phyloP scores from a whole-genome alignment of 2,797 vertebrate species.

The Rhinella marina region DNA sequence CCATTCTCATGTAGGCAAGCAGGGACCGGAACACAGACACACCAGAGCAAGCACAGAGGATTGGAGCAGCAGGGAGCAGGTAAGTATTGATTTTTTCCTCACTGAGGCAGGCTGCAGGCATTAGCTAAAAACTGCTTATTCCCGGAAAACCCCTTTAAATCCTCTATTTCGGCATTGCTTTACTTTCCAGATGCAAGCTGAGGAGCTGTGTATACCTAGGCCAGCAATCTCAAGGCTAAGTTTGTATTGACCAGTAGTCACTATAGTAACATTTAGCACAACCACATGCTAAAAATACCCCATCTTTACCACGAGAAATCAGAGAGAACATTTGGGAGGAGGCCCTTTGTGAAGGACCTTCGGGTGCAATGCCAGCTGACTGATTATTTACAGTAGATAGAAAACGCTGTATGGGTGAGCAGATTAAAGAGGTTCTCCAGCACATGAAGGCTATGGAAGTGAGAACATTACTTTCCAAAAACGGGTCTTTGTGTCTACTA shows the following conservation, averaged over 20 bases:
- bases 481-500: neutral
- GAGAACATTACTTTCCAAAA: neutral
- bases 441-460: neutral
- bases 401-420: neutral
- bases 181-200: neutral
- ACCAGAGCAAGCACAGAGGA: too few species aligned
- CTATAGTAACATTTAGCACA: constrained; percentile 75
- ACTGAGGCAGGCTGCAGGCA: too few species aligned
- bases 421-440: neutral
- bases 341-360: constrained; percentile 11
- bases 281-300: constrained; percentile 76
- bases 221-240: constrained; percentile 62
- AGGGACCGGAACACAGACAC: too few species aligned
- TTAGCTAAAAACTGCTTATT: too few species aligned
- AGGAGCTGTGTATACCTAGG: constrained; percentile 50
- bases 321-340: constrained; percentile 58
- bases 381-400: neutral
- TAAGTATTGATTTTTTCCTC: too few species aligned
- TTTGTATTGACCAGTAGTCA: constrained; percentile 70
- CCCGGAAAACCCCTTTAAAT: neutral
- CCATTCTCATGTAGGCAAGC: too few species aligned
- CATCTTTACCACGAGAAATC: constrained; percentile 72
- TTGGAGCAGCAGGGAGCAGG: too few species aligned
- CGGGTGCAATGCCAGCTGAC: neutral
- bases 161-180: neutral